phyloP scores from a whole-genome alignment of 2,797 vertebrate species.

The Mallotus villosus region DNA sequence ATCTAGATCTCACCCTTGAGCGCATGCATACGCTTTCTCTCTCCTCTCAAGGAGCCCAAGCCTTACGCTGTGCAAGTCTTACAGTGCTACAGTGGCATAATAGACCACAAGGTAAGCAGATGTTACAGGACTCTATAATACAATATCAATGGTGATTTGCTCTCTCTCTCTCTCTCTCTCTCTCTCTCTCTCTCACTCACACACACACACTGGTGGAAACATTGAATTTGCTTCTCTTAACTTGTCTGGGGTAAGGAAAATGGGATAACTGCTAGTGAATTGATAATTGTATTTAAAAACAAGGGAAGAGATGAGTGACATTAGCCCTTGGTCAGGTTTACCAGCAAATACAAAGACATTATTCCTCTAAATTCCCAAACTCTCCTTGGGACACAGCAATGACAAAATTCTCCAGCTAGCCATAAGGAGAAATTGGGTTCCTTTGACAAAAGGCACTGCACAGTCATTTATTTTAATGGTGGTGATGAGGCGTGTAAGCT shows the following conservation, averaged over 20 bases:
- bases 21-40: not conserved
- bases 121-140: conserved; percentile 13
- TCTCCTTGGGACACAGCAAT: conserved; percentile 41
- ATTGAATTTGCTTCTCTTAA: conserved; percentile 20
- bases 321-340: too few species aligned
- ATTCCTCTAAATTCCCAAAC: conserved; percentile 36
- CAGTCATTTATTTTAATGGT: conserved; percentile 36
- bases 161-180: not conserved
- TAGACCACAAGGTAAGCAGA: conserved; percentile 90
- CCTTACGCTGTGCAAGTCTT: conserved; percentile 70
- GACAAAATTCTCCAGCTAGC: conserved; percentile 43
- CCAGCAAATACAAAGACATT: not conserved
- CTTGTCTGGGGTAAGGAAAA: conserved; percentile 36
- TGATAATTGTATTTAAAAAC: conserved; percentile 43
- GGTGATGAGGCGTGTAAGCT: conserved; percentile 50
- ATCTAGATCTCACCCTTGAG: not conserved
- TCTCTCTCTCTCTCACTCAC: not conserved
- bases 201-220: not conserved
- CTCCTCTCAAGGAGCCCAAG: conserved; percentile 49
- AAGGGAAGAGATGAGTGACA: conserved; percentile 19
- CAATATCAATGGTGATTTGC: not conserved
- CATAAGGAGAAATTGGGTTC: too few species aligned
- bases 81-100: conserved; percentile 92
- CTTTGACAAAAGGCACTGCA: not conserved
- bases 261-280: conserved; percentile 46